Percentiles rank a stretch among this genome's conserved stretches.
phyloP scores from a whole-genome alignment of 2,113 vertebrate genomes.

The Limnothrissa miodon region DNA sequence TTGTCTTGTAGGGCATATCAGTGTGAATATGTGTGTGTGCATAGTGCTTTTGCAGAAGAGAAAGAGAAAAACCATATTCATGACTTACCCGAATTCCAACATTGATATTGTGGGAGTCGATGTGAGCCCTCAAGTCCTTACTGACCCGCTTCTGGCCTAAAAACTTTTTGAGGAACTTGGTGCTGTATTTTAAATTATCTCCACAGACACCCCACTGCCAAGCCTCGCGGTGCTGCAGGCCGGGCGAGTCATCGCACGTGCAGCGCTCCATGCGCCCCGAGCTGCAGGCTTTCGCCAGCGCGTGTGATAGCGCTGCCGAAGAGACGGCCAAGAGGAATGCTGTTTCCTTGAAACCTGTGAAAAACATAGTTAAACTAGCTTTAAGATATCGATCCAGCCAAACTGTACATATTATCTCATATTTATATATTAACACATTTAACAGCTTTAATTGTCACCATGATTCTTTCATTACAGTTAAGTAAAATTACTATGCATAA shows the following conservation, averaged over 20 bases:
- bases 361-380: not conserved
- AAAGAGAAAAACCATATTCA: not conserved
- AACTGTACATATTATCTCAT: not conserved
- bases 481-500: not conserved
- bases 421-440: not conserved
- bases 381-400: not conserved
- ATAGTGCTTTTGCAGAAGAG: not conserved
- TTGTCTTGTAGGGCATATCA: not conserved
- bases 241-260: slow-evolving; percentile 94
- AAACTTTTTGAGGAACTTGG: slow-evolving; percentile 94
- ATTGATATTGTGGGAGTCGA: slow-evolving; percentile 92
- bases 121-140: slow-evolving; percentile 91
- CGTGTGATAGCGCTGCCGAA: slow-evolving; percentile 87
- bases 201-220: slow-evolving; percentile 99
- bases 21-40: not conserved
- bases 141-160: slow-evolving; percentile 88
- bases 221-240: slow-evolving; percentile 90
- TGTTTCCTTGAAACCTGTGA: slow-evolving; percentile 92
- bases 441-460: too few species aligned
- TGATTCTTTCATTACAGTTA: too few species aligned
- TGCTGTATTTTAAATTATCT: slow-evolving; percentile 97
- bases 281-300: slow-evolving; percentile 91
- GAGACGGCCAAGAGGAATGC: slow-evolving; percentile 93
- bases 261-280: slow-evolving; percentile 97
- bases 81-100: slow-evolving; percentile 88